Conservation (phyloP, 2,113 vertebrate species). For the Plecotus auritus region DNA sequence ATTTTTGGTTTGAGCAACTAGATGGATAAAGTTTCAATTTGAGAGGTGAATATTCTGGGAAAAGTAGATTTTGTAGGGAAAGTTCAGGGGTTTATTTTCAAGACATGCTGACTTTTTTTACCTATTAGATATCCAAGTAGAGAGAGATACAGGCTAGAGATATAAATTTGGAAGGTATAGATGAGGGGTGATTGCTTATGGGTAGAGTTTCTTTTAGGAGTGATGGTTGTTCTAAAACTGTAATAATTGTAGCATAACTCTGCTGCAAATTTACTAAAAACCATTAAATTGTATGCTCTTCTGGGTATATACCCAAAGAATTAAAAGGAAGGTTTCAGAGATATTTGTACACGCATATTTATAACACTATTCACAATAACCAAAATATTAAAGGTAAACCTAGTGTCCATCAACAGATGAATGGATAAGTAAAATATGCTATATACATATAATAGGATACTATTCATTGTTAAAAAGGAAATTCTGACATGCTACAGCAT, state of each 20-base stretch:
- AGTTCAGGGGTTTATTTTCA: not conserved
- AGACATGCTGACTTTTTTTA: not conserved
- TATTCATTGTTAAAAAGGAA: not conserved
- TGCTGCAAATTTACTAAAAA: not conserved
- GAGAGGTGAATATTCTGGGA: not conserved
- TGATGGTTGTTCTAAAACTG: not conserved
- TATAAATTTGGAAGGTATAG: not conserved
- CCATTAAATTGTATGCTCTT: not conserved
- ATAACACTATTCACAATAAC: not conserved
- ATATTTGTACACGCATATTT: not conserved
- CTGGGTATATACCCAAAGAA: not conserved
- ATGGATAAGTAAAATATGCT: not conserved
- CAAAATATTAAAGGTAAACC: not conserved
- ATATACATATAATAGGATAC: not conserved
- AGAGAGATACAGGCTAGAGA: not conserved
- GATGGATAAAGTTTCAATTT: not conserved
- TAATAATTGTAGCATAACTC: not conserved
- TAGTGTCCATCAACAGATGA: not conserved
- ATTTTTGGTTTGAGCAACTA: conserved; percentile 12
- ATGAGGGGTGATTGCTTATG: not conserved
- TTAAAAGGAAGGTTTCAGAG: not conserved
- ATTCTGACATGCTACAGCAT: not conserved
- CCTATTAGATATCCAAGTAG: not conserved
- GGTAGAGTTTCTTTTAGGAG: not conserved
- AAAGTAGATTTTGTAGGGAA: not conserved